Base-by-base conservation (phyloP, 2,888 invertebrate genomes). In the Phaedon cochleariae region DNA sequence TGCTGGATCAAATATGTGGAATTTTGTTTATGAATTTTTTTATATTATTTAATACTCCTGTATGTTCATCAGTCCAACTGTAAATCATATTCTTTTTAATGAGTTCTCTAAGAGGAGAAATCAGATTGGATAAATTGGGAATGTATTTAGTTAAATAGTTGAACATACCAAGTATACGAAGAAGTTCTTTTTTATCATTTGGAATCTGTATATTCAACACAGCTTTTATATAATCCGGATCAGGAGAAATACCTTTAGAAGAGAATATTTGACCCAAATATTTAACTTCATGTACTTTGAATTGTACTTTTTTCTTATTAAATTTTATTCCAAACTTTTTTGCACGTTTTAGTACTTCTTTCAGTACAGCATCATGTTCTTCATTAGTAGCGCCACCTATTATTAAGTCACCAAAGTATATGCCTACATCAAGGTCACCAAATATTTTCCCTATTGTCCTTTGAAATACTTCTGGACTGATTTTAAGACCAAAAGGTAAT, bases 121-220 rank as follows among this genome's bases (percentile, higher is more conserved):
- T 9, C 20, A 71, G 22, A 31, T 67, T 59, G 20, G 69, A 70
- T 21, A 74, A 54, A 55, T 62, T 65, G n/a, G 71, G 69, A 57
- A 73, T 65, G 48, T 69, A 73, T 63, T 68, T 71, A 31, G 61
- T 64, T 58, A 75, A 63, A 63, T 74, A 75, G 63, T 74, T 75
- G n/a, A 72, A 9, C 74, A 77, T 77, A 5, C 75, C 77, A 46
- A 79, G 65, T 18, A 77, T 59, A 29, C 62, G 72, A 62, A 74
- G 64, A n/a, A 77, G 34, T 34, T 75, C 63, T 67, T 75, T 75
- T 70, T 73, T 70, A 68, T 73, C 68, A 49, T 73, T 60, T 17
- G 75, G 74, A 12, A 58, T 48, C 22, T 65, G 58, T 34, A 76
- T 21, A 21, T 51, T 20, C 12, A 51, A 22, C 10, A 51, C 22